Evolutionary conservation across 2,888 invertebrate species (phyloP), one percentile per base, ranked within the genome.

Genomic region (Drosophila prostipennis): DNA sequence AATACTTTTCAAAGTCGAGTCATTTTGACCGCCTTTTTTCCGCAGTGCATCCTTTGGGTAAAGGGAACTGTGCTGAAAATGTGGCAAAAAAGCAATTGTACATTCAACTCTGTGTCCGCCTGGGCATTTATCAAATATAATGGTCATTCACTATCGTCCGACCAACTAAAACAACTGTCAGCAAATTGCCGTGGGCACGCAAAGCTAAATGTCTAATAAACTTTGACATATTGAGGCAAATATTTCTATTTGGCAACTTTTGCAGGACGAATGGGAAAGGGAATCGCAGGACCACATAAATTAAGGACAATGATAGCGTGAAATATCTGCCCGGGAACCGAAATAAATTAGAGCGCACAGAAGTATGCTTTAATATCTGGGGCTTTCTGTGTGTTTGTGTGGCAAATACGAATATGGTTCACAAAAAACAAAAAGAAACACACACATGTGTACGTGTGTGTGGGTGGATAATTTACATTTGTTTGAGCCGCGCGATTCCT

Each of bases 121-220:
- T 42, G 48, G 58, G 77, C 87, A 83, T 83, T 83, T 87, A 79
- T 83, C 82, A 83, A 85, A 78, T 72, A 72, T 84, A 83, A 83
- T 87, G 82, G 85, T 72, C 78, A 68, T 71, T 80, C 73, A 86
- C 87, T 80, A 78, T 83, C 84, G 76, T 60, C 68, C 63, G 48
- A 59, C 37, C 72, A 81, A 86, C 69, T 73, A 54, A 71, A 74
- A 73, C 74, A 73, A 73, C 84, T 83, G 87, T 81, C 78, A 80
- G 72, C 78, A 82, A 85, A 87, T 84, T 78, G 88, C 86, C 82
- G 78, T 79, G 80, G 80, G 83, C 87, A 85, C 85, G 82, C 81
- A 81, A 84, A 81, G 87, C 79, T 77, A 80, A 88, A 79, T 83
- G 80, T 88, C 77, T 88, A 88, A 88, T 83, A 80, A 83, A 87